A percentile compares a stretch with the other conserved stretches of the same genome.
phyloP scores from a whole-genome alignment of 1,140 invertebrate genomes.

The Myzus persicae region DNA sequence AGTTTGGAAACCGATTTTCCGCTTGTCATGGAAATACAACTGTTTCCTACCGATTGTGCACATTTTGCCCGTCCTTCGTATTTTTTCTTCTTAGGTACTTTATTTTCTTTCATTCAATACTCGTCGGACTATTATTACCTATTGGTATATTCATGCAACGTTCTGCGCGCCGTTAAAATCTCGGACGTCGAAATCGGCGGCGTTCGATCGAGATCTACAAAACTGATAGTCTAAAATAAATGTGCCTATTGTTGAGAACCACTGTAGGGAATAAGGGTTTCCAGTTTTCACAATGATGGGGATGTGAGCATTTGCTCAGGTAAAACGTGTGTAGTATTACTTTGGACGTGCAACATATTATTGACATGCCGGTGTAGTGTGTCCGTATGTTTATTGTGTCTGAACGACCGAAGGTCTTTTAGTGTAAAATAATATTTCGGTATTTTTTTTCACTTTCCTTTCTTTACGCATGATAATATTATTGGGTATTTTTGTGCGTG shows the following conservation, averaged over 20 bases:
- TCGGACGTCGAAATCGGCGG: background rate
- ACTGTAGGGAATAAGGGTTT: background rate
- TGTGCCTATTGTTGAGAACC: conserved; percentile 20
- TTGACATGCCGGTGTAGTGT: background rate
- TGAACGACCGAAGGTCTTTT: conserved; percentile 22
- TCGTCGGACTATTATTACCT: background rate
- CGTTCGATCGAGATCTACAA: background rate
- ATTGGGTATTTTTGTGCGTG: background rate
- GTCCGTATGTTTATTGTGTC: background rate
- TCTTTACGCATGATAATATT: background rate
- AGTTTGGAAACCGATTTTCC: conserved; percentile 31
- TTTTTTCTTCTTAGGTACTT: background rate
- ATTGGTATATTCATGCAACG: background rate
- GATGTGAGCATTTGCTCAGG: background rate
- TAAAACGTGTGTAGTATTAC: conserved; percentile 41
- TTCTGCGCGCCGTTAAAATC: background rate
- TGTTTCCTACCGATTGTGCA: background rate
- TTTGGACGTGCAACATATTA: background rate
- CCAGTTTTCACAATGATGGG: background rate
- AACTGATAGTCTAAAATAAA: background rate
- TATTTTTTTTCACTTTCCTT: conserved; percentile 23
- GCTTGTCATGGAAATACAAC: conserved; percentile 11
- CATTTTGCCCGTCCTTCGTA: conserved; percentile 4
- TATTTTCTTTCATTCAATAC: background rate
- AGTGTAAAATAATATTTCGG: conserved; percentile 21